Base-by-base conservation (phyloP, 2,797 vertebrate genomes). In the Triplophysa bombifrons region DNA sequence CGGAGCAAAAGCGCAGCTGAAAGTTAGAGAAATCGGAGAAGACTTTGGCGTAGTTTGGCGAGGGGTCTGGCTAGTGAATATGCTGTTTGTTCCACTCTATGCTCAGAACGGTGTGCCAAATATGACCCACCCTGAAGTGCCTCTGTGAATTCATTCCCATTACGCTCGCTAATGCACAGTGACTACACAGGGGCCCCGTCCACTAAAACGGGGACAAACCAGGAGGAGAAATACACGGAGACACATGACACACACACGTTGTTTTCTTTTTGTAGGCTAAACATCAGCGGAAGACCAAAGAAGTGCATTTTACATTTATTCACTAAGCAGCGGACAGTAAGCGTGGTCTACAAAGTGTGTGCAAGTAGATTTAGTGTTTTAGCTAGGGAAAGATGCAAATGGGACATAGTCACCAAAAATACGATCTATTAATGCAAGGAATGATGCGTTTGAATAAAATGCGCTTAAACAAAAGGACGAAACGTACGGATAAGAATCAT, bases 121-220 rank as follows among this genome's bases (percentile, higher is more conserved):
- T 48, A 64, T 51, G 78, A 74, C 68, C 78, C 84, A 79, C 71
- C 80, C 72, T 76, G 74, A 76, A 22, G 84, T 76, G 70, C 81
- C 85, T 48, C 83, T 67, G 75, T 88, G 88, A 91, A 90, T 89
- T 91, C 89, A 90, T 87, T 74, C 80, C 86, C 60, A 85, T 72
- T 87, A 85, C 83, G 46, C 81, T 85, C 80, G 81, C 87, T 86
- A 84, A 88, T 87, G 88, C 85, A 87, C 88, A 90, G 84, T 88
- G 80, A 86, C 82, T 87, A 88, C 89, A 90, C 91, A 89, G 89
- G 88, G 90, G 85, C 86, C 86, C 80, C 12, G 46, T 67, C 41
- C 71, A 44, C 65, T 78, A 67, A 74, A 82, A 82, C 82, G 88
- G 87, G 88, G 89, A 84, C 77, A 89, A 88, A 89, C 20, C 6